These are phyloP conservation scores for Xestia c-nigrum DNA, from an alignment of 2,888 invertebrate species.

Conservation along the genomic window DNA sequence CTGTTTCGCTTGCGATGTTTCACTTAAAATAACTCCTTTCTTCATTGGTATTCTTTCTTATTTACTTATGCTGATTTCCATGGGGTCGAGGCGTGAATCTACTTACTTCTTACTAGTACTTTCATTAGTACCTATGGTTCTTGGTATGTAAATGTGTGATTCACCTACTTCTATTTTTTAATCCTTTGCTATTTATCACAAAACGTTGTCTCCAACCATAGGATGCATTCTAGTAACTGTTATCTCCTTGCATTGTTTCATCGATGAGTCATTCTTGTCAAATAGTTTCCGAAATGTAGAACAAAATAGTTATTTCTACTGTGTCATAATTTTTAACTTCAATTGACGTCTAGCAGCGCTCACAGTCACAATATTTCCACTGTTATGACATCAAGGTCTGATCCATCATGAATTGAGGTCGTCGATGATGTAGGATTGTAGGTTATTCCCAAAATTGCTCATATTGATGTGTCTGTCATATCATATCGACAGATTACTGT, in stretches of 20 bases:
- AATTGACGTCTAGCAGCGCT: constrained; percentile 37
- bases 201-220: constrained; percentile 11
- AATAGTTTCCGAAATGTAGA: constrained; percentile 35
- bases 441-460: constrained; percentile 32
- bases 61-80: background rate
- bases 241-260: constrained; percentile 18
- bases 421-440: constrained; percentile 33
- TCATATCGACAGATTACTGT: constrained; percentile 54
- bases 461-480: constrained; percentile 55
- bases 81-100: background rate
- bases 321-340: constrained; percentile 40
- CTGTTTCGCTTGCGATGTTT: constrained; percentile 12
- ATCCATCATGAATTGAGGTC: constrained; percentile 49
- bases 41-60: constrained; percentile 7
- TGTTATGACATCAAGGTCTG: constrained; percentile 50
- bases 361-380: constrained; percentile 40
- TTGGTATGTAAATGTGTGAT: background rate
- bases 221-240: constrained; percentile 1
- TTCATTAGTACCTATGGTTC: background rate
- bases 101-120: background rate
- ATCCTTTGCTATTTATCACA: constrained; percentile 18
- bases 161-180: background rate
- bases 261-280: constrained; percentile 6
- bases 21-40: background rate
- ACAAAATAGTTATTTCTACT: constrained; percentile 34